These are phyloP conservation scores for Anticlea derivata DNA, from an alignment of 2,888 invertebrate species.

Conservation along the genomic window DNA sequence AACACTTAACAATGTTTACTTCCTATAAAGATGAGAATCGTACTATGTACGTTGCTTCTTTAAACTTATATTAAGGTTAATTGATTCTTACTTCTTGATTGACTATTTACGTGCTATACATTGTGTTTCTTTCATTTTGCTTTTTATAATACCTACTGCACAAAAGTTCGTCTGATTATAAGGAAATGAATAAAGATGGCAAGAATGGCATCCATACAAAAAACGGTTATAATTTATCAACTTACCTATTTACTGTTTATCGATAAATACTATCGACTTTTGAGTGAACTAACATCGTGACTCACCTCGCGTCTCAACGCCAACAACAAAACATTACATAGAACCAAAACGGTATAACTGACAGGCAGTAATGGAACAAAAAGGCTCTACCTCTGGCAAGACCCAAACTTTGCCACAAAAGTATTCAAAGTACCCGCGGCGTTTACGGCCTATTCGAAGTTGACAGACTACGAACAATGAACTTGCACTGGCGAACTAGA, in stretches of 20 bases:
- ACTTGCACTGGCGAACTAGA: slow-evolving; percentile 81
- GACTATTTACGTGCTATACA: too few species aligned
- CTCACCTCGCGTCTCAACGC: slow-evolving; percentile 80
- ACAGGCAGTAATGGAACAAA: slow-evolving; percentile 63
- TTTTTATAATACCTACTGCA: too few species aligned
- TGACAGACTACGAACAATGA: slow-evolving; percentile 70
- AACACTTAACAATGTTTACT: too few species aligned
- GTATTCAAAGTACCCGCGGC: slow-evolving; percentile 58
- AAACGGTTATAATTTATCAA: slow-evolving; percentile 1
- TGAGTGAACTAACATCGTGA: slow-evolving; percentile 67
- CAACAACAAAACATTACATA: slow-evolving; percentile 73
- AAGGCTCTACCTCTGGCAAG: slow-evolving; percentile 61
- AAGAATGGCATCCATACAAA: not conserved
- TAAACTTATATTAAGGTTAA: too few species aligned
- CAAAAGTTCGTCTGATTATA: too few species aligned
- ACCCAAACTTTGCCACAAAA: slow-evolving; percentile 65
- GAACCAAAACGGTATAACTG: slow-evolving; percentile 71
- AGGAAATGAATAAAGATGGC: too few species aligned
- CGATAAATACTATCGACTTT: slow-evolving; percentile 67
- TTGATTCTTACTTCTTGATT: too few species aligned
- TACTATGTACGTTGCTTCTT: too few species aligned
- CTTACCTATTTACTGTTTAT: slow-evolving; percentile 44
- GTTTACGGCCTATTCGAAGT: slow-evolving; percentile 61
- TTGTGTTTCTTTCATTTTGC: too few species aligned
- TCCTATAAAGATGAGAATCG: too few species aligned